Evolutionary conservation across 2,797 vertebrate genomes (phyloP), one percentile per base, ranked within the genome.

Genomic region (Ctenopoma kingsleyae): DNA sequence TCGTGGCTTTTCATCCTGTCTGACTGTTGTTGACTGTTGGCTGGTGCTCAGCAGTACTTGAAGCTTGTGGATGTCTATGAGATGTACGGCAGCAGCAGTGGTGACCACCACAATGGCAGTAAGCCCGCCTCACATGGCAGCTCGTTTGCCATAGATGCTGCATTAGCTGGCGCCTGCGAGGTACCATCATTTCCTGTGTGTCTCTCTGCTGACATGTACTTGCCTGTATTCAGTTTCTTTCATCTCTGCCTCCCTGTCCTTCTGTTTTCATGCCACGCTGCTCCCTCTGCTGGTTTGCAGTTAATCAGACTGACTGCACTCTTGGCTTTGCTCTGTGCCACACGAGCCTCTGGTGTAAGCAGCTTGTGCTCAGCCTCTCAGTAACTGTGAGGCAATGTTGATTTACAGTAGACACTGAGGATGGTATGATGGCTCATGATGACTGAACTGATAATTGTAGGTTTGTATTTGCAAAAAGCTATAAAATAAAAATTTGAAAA

Each of bases 11-110:
- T 87, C 80, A 66, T 85, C 76, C 66, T 74, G 77, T 83, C 76
- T 84, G 73, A 82, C 49, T 60, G 47, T 78, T 53, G 66, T 63
- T 51, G 60, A 63, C 57, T 41, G 67, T 63, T 51, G 60, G 66
- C 57, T 41, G 67, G 23, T 48, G 72, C 67, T 92, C 82, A 95
- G 95, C 95, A 95, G 63, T 94, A 94, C 92, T 77, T 93, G 92
- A 95, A 93, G 92, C 93, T 93, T 88, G 93, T 93, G 71, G 95
- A 95, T 61, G 92, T 94, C 85, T 93, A 86, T 94, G 95, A 93
- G 93, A 93, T 95, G 92, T 95, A 89, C 84, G 73, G 83, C 81
- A 62, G 81, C 63, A 56, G 78, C 16, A 48, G 87, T 8, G 32
- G 32, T 8, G 10, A 8, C 78, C 83, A 64, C 87, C 67, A 16